phyloP scores from a whole-genome alignment of 1,140 invertebrate species.

The Tetramorium simillimum region DNA sequence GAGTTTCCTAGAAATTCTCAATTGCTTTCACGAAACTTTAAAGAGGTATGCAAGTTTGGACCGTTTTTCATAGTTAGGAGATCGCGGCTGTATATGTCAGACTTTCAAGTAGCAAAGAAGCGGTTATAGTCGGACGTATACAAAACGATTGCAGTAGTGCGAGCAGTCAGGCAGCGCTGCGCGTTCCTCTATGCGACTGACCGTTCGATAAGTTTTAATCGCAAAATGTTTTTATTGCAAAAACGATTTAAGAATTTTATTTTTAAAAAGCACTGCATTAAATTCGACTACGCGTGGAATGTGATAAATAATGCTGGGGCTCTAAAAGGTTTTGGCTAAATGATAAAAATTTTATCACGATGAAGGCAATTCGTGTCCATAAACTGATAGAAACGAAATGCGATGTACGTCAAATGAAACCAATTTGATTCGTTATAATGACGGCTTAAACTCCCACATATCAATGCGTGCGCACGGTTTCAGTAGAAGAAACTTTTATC shows the following conservation, averaged over 20 bases:
- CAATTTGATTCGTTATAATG: constrained; percentile 42
- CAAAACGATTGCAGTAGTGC: constrained; percentile 26
- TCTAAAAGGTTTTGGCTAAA: background rate
- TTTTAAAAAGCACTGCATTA: background rate
- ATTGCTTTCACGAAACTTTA: constrained; percentile 66
- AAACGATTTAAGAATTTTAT: constrained; percentile 8
- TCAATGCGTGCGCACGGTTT: background rate
- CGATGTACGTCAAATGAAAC: constrained; percentile 42
- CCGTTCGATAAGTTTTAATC: constrained; percentile 55
- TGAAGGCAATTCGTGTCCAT: background rate
- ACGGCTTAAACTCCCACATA: constrained; percentile 19
- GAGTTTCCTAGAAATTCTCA: constrained; percentile 64
- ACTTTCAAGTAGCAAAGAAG: constrained; percentile 64
- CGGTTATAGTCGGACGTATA: constrained; percentile 34
- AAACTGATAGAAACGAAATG: constrained; percentile 25
- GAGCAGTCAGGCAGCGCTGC: constrained; percentile 14
- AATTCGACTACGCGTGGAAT: background rate
- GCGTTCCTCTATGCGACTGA: constrained; percentile 30
- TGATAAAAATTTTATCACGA: background rate
- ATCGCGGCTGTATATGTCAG: constrained; percentile 47
- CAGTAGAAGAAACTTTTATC: constrained; percentile 44
- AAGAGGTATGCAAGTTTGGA: constrained; percentile 61
- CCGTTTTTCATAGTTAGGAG: constrained; percentile 68
- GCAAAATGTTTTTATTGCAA: background rate
- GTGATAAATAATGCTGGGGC: background rate